Conservation (phyloP, 2,113 vertebrate species). For the Bungarus multicinctus region DNA sequence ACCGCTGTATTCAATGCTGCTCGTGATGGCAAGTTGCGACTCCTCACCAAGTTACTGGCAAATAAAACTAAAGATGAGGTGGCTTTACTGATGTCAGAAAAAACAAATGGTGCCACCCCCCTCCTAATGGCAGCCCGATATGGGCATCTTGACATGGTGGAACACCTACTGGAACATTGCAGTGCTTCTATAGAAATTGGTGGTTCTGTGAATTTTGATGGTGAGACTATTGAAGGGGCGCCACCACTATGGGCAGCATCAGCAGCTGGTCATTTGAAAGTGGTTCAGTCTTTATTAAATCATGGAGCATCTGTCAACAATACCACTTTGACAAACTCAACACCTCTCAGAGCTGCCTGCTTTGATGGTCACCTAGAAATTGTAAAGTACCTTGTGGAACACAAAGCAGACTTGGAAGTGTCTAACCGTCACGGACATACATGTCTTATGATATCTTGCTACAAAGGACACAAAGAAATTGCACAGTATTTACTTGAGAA, state of each 20-base stretch:
- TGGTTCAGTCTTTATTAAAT: constrained; percentile 91
- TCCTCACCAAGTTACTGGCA: constrained; percentile 91
- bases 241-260: constrained; percentile 96
- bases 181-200: constrained; percentile 89
- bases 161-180: constrained; percentile 93
- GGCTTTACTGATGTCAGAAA: constrained; percentile 86
- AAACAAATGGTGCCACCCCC: constrained; percentile 93
- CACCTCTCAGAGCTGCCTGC: constrained; percentile 91
- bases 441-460: constrained; percentile 98
- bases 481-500: constrained; percentile 95
- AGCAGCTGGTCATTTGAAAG: constrained; percentile 91
- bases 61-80: constrained; percentile 91
- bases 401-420: constrained; percentile 95
- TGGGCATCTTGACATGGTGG: constrained; percentile 96
- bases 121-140: constrained; percentile 94
- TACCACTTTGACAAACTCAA: constrained; percentile 96
- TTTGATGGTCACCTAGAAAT: constrained; percentile 98
- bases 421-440: constrained; percentile 97
- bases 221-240: constrained; percentile 95
- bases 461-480: constrained; percentile 97
- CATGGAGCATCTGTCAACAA: constrained; percentile 96
- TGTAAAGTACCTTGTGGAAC: constrained; percentile 94
- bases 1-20: constrained; percentile 97
- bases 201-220: constrained; percentile 95
- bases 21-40: constrained; percentile 92